These are phyloP conservation scores for Anthoscopus minutus DNA, from an alignment of 2,113 vertebrate species.

Conservation along the genomic window DNA sequence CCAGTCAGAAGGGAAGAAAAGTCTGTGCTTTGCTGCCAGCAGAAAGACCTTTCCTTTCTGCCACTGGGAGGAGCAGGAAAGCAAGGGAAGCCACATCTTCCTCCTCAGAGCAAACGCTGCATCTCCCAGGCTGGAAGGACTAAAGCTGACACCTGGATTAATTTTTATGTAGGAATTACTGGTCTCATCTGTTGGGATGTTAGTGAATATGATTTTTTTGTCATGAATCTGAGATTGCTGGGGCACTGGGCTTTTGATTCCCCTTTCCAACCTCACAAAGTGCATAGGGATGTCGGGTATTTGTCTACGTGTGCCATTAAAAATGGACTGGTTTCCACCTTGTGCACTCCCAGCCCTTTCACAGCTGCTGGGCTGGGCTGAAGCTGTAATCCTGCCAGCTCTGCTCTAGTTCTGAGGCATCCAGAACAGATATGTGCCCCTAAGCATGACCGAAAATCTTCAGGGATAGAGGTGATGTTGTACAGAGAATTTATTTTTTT, in stretches of 20 bases:
- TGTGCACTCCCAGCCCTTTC: background rate
- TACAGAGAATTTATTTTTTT: background rate
- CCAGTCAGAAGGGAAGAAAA: background rate
- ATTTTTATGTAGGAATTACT: background rate
- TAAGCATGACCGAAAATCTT: background rate
- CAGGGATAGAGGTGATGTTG: background rate
- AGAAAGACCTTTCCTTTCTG: background rate
- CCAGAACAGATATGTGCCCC: background rate
- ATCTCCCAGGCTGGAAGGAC: background rate
- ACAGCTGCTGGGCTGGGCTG: background rate
- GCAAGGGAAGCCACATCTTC: background rate
- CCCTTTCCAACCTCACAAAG: background rate
- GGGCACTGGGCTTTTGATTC: background rate
- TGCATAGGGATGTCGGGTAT: background rate
- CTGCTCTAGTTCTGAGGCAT: background rate
- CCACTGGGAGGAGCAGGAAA: conserved; percentile 43
- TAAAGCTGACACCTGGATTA: background rate
- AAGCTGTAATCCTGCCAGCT: background rate
- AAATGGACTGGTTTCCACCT: background rate
- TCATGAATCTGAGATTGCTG: background rate
- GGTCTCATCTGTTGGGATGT: background rate
- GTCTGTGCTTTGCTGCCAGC: background rate
- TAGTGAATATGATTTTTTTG: background rate
- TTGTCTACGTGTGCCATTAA: background rate
- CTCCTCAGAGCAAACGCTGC: background rate